These are phyloP conservation scores for Torymus texanus DNA, from an alignment of 2,888 invertebrate genomes.

Conservation along the genomic window DNA sequence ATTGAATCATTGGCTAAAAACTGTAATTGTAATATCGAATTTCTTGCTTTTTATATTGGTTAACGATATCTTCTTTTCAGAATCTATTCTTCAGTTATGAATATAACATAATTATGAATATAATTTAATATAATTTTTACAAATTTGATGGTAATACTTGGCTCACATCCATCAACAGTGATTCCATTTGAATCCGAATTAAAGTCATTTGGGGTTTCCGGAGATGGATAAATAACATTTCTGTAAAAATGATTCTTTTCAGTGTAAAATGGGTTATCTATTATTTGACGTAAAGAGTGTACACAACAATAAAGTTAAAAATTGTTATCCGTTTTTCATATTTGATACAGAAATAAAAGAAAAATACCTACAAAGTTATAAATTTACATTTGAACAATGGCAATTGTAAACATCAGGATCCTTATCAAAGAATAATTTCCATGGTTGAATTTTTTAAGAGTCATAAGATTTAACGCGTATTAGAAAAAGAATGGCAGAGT, in stretches of 20 bases:
- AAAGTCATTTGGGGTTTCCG: conserved; percentile 60
- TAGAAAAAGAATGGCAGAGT: conserved; percentile 20
- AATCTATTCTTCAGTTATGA: background rate
- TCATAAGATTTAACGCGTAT: background rate
- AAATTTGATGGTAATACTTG: too few species aligned
- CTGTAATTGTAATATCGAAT: background rate
- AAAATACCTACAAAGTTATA: too few species aligned
- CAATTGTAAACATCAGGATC: too few species aligned
- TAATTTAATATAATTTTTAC: background rate
- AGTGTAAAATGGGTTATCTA: background rate
- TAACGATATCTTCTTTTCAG: background rate
- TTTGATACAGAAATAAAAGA: too few species aligned
- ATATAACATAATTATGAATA: background rate
- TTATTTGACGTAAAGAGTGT: background rate
- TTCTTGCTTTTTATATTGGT: background rate
- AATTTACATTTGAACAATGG: background rate
- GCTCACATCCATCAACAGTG: too few species aligned
- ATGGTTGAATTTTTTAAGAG: too few species aligned
- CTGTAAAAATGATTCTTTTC: too few species aligned
- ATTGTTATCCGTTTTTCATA: background rate
- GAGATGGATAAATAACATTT: conserved; percentile 48
- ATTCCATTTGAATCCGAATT: background rate
- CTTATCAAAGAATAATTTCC: too few species aligned
- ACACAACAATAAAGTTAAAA: conserved; percentile 3
- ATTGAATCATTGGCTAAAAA: background rate